phyloP scores from a whole-genome alignment of 2,888 invertebrate genomes.

The Rotaria socialis region DNA sequence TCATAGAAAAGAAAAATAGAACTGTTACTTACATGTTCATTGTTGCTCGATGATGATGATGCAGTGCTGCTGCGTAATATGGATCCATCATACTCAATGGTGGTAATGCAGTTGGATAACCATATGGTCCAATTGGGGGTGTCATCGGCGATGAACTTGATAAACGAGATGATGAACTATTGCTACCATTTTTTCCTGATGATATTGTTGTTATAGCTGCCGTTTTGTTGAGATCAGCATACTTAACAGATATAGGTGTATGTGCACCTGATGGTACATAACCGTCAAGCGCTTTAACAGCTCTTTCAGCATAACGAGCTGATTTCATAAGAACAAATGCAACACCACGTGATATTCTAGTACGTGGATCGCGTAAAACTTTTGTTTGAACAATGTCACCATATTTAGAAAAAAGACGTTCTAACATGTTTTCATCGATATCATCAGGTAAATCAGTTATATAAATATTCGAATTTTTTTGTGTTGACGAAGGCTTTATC shows the following conservation, averaged over 20 bases:
- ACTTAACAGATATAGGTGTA: constrained; percentile 43
- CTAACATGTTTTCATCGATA: constrained; percentile 41
- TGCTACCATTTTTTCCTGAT: not conserved
- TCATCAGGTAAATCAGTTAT: constrained; percentile 41
- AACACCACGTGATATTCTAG: constrained; percentile 40
- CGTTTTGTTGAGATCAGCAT: constrained; percentile 42
- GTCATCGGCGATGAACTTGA: not conserved
- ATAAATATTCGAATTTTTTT: constrained; percentile 43
- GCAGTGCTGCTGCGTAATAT: constrained; percentile 10
- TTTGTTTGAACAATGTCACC: constrained; percentile 43
- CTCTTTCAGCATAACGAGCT: constrained; percentile 40
- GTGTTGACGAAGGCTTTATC: not conserved
- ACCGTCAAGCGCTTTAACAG: constrained; percentile 41
- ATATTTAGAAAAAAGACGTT: constrained; percentile 38
- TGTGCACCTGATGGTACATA: constrained; percentile 30
- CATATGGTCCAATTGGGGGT: not conserved
- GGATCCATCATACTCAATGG: not conserved
- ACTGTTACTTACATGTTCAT: not conserved
- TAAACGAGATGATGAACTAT: not conserved
- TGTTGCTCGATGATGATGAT: constrained; percentile 6
- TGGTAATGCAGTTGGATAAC: not conserved
- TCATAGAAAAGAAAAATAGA: too few species aligned
- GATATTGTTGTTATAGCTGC: not conserved
- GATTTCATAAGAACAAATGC: constrained; percentile 46
- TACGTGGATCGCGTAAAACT: constrained; percentile 41